Base-by-base conservation (phyloP, 2,888 invertebrate species). In the Xestia ashworthii region DNA sequence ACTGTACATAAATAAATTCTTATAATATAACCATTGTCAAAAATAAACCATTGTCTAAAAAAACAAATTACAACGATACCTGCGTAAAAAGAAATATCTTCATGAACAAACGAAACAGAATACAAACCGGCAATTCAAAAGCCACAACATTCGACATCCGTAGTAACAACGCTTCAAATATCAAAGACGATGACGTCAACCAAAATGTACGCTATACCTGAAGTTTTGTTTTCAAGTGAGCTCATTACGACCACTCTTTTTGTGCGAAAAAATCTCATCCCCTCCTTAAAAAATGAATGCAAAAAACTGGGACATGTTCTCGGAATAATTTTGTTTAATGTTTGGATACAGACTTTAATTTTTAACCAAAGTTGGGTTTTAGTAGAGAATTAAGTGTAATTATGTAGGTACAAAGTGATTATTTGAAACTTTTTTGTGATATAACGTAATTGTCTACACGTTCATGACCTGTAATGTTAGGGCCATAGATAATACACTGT, bases 191-290 rank as follows among this genome's bases (percentile, higher is more conserved):
- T 85, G 82, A 83, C 79, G 80, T 77, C 83, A 82, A 86, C 86
- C 86, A 85, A 89, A 90, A 91, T 71, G 66, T 79, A 87, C 83
- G 84, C 76, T 75, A 87, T 89, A 90, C 89, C 89, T 90, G 86
- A 69, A 86, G 89, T 90, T 91, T 91, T 93, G 90, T 92, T 91
- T 89, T 90, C 88, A 89, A 93, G 92, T 90, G 88, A 87, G 90
- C 92, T 93, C 93, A 93, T 93, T 93, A 93, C 89, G 89, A 87
- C 84, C 83, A 85, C 85, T 83, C 86, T 82, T 82, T 89, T 84
- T 85, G 79, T 78, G 76, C 72, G 81, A 86, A 83, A 83, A 87
- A 78, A 65, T 86, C 58, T 50, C 83, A 78, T 87, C 71, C 75
- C 76, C 71, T 78, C 38, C 73, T 72, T 75, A 82, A 81, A 85